Conservation (phyloP, 2,113 vertebrate species). For the Plectropomus leopardus region DNA sequence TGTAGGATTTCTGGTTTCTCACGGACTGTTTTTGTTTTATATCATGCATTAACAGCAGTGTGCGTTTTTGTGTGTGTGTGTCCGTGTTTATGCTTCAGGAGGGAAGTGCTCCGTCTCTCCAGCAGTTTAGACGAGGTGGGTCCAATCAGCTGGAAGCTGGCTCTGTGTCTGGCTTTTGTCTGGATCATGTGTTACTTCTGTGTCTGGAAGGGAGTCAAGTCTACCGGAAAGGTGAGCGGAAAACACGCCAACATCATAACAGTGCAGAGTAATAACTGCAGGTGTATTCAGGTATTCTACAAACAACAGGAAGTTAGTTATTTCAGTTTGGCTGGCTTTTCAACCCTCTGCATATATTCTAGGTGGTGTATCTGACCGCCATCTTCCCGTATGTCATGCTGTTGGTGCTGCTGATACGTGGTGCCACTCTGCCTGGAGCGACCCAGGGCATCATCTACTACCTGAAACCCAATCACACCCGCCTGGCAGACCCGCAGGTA, state of each 20-base stretch:
- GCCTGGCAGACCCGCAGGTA: slow-evolving; percentile 93
- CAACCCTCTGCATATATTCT: slow-evolving; percentile 5
- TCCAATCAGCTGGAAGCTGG: slow-evolving; percentile 84
- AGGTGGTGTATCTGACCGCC: slow-evolving; percentile 96
- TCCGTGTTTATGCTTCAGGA: slow-evolving; percentile 64
- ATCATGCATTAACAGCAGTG: slow-evolving; percentile 8
- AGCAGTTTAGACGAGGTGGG: slow-evolving; percentile 88
- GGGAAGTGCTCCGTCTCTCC: slow-evolving; percentile 87
- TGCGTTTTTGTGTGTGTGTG: slow-evolving; percentile 22
- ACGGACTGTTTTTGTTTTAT: background rate
- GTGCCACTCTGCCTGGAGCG: slow-evolving; percentile 91
- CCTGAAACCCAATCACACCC: slow-evolving; percentile 89
- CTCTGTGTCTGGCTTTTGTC: slow-evolving; percentile 82
- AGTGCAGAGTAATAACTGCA: background rate
- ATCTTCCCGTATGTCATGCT: slow-evolving; percentile 95
- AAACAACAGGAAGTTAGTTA: background rate
- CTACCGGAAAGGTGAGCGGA: slow-evolving; percentile 85
- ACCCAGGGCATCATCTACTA: slow-evolving; percentile 91
- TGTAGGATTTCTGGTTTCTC: slow-evolving; percentile 47
- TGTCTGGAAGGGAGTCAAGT: slow-evolving; percentile 90
- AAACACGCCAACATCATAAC: background rate
- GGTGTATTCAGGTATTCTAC: no score
- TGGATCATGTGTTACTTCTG: slow-evolving; percentile 90
- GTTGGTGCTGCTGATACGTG: slow-evolving; percentile 89
- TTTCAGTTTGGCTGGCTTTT: background rate